Evolutionary conservation across 2,797 vertebrate genomes (phyloP).

Genomic region (Adelosebastes latens): DNA sequence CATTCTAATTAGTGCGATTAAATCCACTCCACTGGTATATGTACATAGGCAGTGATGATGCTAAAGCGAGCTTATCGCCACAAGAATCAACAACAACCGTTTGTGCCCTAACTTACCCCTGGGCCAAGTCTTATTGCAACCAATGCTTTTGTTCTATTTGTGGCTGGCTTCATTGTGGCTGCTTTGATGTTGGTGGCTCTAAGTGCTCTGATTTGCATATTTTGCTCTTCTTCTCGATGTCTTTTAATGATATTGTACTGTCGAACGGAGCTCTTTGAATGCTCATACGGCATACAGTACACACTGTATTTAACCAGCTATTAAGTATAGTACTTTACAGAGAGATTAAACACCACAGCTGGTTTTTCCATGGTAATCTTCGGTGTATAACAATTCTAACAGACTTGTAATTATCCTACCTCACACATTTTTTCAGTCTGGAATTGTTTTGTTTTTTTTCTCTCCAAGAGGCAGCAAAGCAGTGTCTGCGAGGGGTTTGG

Average conservation of each 20-base stretch:
- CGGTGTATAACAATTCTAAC: slow-evolving; percentile 7
- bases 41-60: slow-evolving; percentile 84
- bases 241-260: slow-evolving; percentile 76
- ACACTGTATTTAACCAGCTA: slow-evolving; percentile 38
- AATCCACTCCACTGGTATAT: slow-evolving; percentile 86
- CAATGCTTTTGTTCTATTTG: slow-evolving; percentile 88
- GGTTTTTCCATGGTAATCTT: slow-evolving; percentile 8
- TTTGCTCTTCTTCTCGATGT: slow-evolving; percentile 69
- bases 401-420: slow-evolving; percentile 30
- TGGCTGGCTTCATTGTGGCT: slow-evolving; percentile 79
- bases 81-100: slow-evolving; percentile 87
- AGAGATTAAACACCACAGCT: slow-evolving; percentile 31
- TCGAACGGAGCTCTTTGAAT: slow-evolving; percentile 66
- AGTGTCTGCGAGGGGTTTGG: slow-evolving; percentile 53
- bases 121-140: slow-evolving; percentile 85
- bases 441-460: not conserved
- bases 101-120: slow-evolving; percentile 81
- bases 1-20: slow-evolving; percentile 90
- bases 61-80: slow-evolving; percentile 88
- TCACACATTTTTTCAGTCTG: slow-evolving; percentile 3
- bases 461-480: slow-evolving; percentile 18
- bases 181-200: slow-evolving; percentile 84
- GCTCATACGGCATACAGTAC: slow-evolving; percentile 30
- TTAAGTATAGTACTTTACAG: slow-evolving; percentile 12
- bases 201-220: slow-evolving; percentile 84